These are phyloP conservation scores for Rhamnusium bicolor DNA, from an alignment of 2,888 invertebrate species.

Conservation along the genomic window DNA sequence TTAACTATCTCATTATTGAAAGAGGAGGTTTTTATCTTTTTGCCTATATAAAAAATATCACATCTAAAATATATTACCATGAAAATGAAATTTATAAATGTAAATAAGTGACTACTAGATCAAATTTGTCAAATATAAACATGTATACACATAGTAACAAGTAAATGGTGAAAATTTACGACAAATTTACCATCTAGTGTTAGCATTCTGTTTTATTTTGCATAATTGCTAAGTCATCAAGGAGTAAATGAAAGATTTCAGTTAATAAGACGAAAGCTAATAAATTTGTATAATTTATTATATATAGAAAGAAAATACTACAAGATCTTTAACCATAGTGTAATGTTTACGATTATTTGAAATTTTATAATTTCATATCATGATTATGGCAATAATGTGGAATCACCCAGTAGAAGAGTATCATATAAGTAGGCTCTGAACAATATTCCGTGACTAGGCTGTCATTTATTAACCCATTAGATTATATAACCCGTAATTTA, in stretches of 20 bases:
- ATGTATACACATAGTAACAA: no score
- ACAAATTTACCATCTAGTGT: no score
- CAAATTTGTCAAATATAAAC: no score
- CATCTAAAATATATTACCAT: no score
- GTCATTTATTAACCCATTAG: constrained; percentile 59
- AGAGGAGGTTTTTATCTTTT: no score
- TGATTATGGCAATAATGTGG: constrained; percentile 16
- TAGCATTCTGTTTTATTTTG: not conserved
- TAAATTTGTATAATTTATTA: not conserved
- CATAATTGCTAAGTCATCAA: not conserved
- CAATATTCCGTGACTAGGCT: constrained; percentile 53
- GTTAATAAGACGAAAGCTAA: not conserved
- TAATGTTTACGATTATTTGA: constrained; percentile 15
- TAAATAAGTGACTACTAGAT: no score
- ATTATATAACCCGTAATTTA: constrained; percentile 51
- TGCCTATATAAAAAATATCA: no score
- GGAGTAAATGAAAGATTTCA: not conserved
- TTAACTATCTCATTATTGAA: no score
- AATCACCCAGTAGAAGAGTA: constrained; percentile 25
- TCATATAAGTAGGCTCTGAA: constrained; percentile 40
- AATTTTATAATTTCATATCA: constrained; percentile 20
- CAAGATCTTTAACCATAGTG: not conserved
- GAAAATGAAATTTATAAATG: no score
- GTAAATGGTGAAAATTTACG: no score
- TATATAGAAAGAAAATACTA: not conserved